phyloP scores from a whole-genome alignment of 2,113 vertebrate genomes.

The Trogon melanurus region DNA sequence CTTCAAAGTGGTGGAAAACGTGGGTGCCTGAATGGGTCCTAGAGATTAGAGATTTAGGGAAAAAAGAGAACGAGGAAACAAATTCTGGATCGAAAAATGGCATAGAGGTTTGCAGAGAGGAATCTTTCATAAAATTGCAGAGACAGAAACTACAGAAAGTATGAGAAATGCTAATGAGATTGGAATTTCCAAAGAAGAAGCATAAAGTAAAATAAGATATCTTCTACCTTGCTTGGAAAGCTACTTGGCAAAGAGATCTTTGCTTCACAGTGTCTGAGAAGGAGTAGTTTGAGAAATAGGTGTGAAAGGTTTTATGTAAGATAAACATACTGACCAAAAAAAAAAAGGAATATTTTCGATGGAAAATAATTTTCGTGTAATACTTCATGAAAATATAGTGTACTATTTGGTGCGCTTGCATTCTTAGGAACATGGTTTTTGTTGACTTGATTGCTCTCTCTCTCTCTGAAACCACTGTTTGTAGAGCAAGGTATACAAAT shows the following conservation, averaged over 20 bases:
- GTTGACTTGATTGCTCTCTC: neutral
- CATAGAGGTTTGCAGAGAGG: neutral
- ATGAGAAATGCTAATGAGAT: neutral
- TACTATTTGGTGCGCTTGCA: neutral
- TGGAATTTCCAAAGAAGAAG: neutral
- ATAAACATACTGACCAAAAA: neutral
- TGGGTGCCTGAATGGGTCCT: neutral
- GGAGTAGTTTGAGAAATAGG: neutral
- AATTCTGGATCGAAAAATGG: neutral
- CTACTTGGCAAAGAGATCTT: neutral
- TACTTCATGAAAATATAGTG: neutral
- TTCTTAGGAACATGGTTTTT: neutral
- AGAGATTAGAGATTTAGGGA: neutral
- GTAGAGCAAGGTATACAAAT: neutral
- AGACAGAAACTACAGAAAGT: neutral
- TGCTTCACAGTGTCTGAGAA: neutral
- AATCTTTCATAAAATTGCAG: neutral
- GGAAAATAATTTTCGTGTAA: neutral
- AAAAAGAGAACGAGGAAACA: slow-evolving; percentile 4
- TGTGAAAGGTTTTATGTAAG: neutral
- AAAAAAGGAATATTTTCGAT: neutral
- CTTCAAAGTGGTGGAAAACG: slow-evolving; percentile 2
- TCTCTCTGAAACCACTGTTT: neutral
- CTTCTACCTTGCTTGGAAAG: neutral
- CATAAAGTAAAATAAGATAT: neutral